phyloP scores from a whole-genome alignment of 2,113 vertebrate species.

The Oxygymnocypris stewartii region DNA sequence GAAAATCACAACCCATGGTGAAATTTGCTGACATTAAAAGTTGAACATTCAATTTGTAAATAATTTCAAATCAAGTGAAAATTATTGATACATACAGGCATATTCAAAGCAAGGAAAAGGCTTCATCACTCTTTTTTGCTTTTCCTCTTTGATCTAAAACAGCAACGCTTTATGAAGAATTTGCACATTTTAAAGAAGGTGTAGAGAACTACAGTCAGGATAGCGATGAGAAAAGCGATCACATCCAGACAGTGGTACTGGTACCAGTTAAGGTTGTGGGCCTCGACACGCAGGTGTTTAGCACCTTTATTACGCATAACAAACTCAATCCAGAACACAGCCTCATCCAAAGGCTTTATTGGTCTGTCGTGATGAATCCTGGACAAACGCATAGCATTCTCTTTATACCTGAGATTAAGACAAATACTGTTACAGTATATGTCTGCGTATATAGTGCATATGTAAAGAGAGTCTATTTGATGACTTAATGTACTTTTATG shows the following conservation, averaged over 20 bases:
- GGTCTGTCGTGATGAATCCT: slow-evolving; percentile 86
- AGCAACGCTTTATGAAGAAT: slow-evolving; percentile 68
- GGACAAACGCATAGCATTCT: slow-evolving; percentile 80
- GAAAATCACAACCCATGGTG: no score
- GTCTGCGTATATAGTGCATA: background rate
- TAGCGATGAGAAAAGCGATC: slow-evolving; percentile 75
- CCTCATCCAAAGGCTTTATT: slow-evolving; percentile 78
- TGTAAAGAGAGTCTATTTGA: no score
- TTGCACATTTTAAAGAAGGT: slow-evolving; percentile 73
- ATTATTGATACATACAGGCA: background rate
- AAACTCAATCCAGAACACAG: slow-evolving; percentile 91
- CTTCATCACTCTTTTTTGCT: slow-evolving; percentile 60
- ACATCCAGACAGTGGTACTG: slow-evolving; percentile 89
- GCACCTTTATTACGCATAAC: slow-evolving; percentile 89
- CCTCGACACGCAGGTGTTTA: slow-evolving; percentile 81
- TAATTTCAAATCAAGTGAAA: background rate
- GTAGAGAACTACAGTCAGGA: slow-evolving; percentile 59
- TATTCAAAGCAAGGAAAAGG: background rate
- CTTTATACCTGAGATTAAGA: slow-evolving; percentile 79
- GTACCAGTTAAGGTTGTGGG: slow-evolving; percentile 86
- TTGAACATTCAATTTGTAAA: no score
- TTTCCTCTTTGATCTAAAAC: slow-evolving; percentile 60
- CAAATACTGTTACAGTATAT: background rate
- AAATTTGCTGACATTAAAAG: no score
- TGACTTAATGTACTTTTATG: no score